Evolutionary conservation across 2,888 invertebrate species (phyloP), one percentile per base, ranked within the genome.

Genomic region (Euproctis similis): DNA sequence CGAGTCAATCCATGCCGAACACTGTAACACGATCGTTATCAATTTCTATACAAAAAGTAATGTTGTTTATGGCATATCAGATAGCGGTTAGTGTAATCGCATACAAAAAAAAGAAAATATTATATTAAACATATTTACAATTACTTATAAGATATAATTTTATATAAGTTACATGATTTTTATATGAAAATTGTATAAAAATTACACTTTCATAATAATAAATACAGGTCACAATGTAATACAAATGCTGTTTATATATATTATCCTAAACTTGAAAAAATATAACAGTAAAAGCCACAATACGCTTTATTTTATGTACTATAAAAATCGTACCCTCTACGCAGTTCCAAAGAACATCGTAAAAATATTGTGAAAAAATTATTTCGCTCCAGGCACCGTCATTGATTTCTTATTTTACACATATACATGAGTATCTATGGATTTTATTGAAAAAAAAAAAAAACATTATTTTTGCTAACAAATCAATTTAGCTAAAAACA

Each of bases 131-230:
- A 71, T 75, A 75, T 82, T 81, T 82, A 82, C 81, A 84, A 62
- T 66, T 80, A 77, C 67, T 63, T 66, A 71, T 4, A 14, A 14
- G 14, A 6, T 14, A 14, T n/a, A n/a, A n/a, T n/a, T n/a, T n/a
- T n/a, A 69, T 71, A 73, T 74, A 76, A 82, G 81, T 77, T 82
- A 84, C 80, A 81, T 64, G 75, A 81, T 77, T 80, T 67, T 77
- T 61, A 77, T 84, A 82, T 76, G 81, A 81, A 84, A 82, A 78
- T 74, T 69, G 84, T 84, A 84, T 80, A 82, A 84, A 84, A 82
- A 81, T 81, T 82, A 82, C 82, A 80, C 70, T 78, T 81, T 66
- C 73, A 81, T 78, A 74, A 14, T 62, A 60, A 68, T 74, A 78
- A 66, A 74, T 71, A 74, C 62, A 71, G 64, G 69, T 66, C 56